These are phyloP conservation scores for Tolmerus cingulatus DNA, from an alignment of 2,888 invertebrate species.

Conservation along the genomic window DNA sequence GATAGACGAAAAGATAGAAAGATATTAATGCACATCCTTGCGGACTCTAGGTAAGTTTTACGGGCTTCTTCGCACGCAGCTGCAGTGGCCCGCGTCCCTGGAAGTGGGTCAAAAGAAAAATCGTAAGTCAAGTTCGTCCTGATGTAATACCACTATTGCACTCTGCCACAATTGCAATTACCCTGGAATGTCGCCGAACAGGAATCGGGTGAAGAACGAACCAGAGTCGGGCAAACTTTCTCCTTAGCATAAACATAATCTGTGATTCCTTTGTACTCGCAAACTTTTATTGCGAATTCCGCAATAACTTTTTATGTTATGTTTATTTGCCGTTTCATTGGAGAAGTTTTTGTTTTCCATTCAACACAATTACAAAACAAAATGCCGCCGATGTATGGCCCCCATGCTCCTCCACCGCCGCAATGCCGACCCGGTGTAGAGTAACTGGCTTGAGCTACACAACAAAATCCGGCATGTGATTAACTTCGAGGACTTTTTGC, in stretches of 20 bases:
- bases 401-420: background rate
- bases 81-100: background rate
- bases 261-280: conserved; percentile 29
- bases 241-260: conserved; percentile 31
- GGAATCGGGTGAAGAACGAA: background rate
- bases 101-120: background rate
- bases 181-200: background rate
- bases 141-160: conserved; percentile 7
- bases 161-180: background rate
- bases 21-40: background rate
- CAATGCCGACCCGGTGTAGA: background rate
- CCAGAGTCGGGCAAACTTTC: background rate
- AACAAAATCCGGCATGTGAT: background rate
- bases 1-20: background rate
- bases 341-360: conserved; percentile 34
- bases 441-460: background rate
- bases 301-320: conserved; percentile 35
- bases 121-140: background rate
- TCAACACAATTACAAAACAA: conserved; percentile 9
- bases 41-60: background rate
- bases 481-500: background rate
- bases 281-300: conserved; percentile 23
- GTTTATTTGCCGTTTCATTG: conserved; percentile 29
- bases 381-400: conserved; percentile 17
- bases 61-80: background rate